Evolutionary conservation across 1,140 invertebrate species (phyloP), one percentile per base, ranked within the genome.

Genomic region (Phocides pigmalion): DNA sequence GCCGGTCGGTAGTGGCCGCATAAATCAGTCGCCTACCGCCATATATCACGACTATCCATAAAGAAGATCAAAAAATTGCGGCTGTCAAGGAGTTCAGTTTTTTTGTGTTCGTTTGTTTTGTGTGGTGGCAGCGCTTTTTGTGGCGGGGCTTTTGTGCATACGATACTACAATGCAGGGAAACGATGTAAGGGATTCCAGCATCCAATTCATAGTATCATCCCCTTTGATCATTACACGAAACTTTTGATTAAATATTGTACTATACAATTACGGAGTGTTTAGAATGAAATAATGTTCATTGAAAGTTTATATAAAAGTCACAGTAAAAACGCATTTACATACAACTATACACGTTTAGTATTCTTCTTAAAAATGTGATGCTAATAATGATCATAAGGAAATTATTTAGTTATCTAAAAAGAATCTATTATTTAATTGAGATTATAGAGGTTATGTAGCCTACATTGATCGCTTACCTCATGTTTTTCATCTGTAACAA

Each of bases 31-130:
- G 22, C 17, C 46, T 28, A 64, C 58, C 51, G 56, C 37, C 64
- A 72, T 69, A 65, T 69, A 72, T 63, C 70, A 61, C 61, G 46
- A 11, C n/a, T 47, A 47, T 59, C 41, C 59, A 61, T 64, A 64
- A 54, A 62, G 66, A 22, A 64, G 51, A 44, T 53, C 59, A 42
- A 68, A 68, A 47, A 62, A 70, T 70, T 70, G 58, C 68, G 44
- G 49, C 68, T 56, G 68, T 66, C 68, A 32, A 59, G 54, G 42
- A 64, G 58, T 49, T 53, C 41, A 16, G 25, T 51, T 37, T 56
- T 35, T 64, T 68, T 68, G 49, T 59, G 62, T 44, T 41, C 42
- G 51, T 64, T 64, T 59, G 46, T 68, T 64, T 53, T 42, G 62
- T 46, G 39, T 44, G 28, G 63, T 42, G 44, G 54, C 54, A 44